Percentiles rank a stretch among this genome's conserved stretches.
Conservation (phyloP, 2,797 vertebrate genomes). For the Rousettus madagascariensis region DNA sequence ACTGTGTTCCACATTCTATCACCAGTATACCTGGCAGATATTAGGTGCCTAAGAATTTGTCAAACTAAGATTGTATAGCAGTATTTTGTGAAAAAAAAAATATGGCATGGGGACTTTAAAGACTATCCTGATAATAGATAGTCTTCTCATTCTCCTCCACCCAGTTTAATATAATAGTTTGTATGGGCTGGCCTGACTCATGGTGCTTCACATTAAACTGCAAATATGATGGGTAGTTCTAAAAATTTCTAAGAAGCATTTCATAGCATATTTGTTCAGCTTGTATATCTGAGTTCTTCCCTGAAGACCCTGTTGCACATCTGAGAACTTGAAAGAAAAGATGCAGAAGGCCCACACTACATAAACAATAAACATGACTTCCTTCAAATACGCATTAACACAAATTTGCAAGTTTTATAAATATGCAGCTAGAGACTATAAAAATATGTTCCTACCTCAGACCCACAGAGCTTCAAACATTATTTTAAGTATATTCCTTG, state of each 20-base stretch:
- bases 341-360: not conserved
- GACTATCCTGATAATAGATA: not conserved
- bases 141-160: not conserved
- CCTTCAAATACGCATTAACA: not conserved
- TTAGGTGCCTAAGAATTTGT: not conserved
- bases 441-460: not conserved
- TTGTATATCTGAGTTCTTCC: not conserved
- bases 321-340: not conserved
- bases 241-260: not conserved
- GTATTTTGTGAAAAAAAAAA: not conserved
- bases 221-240: not conserved
- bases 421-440: not conserved
- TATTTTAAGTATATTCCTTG: not conserved
- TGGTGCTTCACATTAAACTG: not conserved
- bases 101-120: not conserved
- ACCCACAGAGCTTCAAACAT: not conserved
- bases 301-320: not conserved
- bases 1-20: not conserved
- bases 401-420: slow-evolving; percentile 36
- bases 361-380: not conserved
- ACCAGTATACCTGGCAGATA: not conserved
- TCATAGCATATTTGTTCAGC: not conserved
- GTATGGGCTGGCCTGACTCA: not conserved
- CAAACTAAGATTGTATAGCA: not conserved
- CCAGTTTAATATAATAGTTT: not conserved